A percentile compares a stretch with the other conserved stretches of the same genome.
Evolutionary conservation across 2,113 vertebrate species (phyloP).

Genomic region (Cyrtonyx montezumae): DNA sequence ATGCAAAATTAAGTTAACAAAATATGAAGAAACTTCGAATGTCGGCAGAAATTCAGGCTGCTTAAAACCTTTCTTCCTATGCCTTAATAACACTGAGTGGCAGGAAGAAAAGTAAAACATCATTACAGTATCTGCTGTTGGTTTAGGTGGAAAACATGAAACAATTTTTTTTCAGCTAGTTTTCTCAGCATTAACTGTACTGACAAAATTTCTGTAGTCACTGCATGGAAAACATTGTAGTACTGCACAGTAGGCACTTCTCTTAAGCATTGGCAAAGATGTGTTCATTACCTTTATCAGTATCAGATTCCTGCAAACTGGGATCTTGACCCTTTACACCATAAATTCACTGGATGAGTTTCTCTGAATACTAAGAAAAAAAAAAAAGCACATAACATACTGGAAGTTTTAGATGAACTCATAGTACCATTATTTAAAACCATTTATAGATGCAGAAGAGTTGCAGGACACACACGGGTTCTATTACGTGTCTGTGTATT

Average conservation of each 20-base stretch:
- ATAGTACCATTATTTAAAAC: neutral
- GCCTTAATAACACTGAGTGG: neutral
- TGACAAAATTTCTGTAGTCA: neutral
- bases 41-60: neutral
- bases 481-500: neutral
- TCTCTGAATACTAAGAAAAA: neutral
- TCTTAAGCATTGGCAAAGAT: neutral
- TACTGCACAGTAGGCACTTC: neutral
- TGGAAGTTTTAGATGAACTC: neutral
- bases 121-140: neutral
- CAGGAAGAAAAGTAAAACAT: neutral
- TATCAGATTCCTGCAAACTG: neutral
- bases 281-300: neutral
- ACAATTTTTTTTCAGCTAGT: neutral
- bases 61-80: neutral
- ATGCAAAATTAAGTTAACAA: neutral
- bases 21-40: neutral
- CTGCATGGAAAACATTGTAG: neutral
- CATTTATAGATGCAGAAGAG: neutral
- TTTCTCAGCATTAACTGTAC: neutral
- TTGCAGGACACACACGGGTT: neutral
- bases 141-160: neutral
- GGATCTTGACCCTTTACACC: rapidly evolving
- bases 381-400: neutral
- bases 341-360: neutral